Evolutionary conservation across 2,797 vertebrate species (phyloP).

Genomic region (Urocyon cinereoargenteus): DNA sequence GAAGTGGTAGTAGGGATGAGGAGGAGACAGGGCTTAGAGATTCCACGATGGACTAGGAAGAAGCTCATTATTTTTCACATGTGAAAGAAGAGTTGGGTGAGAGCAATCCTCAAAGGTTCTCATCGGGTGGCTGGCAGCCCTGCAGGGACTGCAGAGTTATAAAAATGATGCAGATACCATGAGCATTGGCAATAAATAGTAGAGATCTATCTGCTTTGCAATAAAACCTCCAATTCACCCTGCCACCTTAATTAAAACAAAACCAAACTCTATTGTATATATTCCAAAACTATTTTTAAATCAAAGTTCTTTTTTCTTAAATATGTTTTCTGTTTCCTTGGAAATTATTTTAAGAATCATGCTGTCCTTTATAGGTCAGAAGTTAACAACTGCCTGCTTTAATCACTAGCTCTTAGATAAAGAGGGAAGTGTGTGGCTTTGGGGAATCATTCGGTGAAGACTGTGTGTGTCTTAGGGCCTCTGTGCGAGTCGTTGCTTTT

Average conservation of each 20-base stretch:
- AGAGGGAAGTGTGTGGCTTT: not conserved
- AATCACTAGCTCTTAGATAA: not conserved
- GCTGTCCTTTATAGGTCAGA: not conserved
- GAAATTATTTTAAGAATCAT: constrained; percentile 38
- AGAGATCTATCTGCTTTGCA: not conserved
- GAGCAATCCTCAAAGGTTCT: not conserved
- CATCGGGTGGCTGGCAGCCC: not conserved
- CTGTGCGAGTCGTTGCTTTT: not conserved
- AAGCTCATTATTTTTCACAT: not conserved
- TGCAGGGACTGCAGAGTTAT: not conserved
- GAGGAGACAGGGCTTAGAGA: not conserved
- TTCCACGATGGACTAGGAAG: not conserved
- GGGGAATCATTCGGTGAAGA: not conserved
- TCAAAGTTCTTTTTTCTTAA: not conserved
- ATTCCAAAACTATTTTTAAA: not conserved
- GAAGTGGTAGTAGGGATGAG: not conserved
- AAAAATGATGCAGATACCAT: not conserved
- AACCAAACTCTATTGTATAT: not conserved
- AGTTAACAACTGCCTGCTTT: constrained; percentile 7
- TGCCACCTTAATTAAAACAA: not conserved
- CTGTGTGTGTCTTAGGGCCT: not conserved
- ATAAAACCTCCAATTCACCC: not conserved
- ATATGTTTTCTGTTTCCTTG: not conserved
- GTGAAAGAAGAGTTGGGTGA: not conserved
- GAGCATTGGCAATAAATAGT: not conserved